Percentiles rank a stretch among this genome's conserved stretches.
These are phyloP conservation scores for Brienomyrus longianalis DNA, from an alignment of 2,113 vertebrate genomes.

Conservation along the genomic window DNA sequence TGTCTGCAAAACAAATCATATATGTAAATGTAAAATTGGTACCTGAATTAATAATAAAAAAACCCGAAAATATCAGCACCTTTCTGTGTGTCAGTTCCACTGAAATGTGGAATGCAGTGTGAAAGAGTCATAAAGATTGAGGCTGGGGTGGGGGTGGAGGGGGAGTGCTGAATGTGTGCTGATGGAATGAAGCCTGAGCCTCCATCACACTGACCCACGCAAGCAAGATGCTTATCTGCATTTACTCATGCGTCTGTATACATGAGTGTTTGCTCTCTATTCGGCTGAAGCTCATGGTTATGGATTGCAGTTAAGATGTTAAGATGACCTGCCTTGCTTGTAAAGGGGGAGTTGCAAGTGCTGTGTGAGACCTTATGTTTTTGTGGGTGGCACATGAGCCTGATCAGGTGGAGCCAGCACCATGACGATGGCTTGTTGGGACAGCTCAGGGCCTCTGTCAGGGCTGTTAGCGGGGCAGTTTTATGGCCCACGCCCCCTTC, in stretches of 20 bases:
- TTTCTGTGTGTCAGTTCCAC: neutral
- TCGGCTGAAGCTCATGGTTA: neutral
- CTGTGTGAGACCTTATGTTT: neutral
- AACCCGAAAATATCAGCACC: neutral
- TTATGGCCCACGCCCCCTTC: neutral
- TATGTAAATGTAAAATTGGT: neutral
- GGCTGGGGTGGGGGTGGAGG: no score
- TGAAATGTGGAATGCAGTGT: neutral
- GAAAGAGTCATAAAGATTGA: neutral
- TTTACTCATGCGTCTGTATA: neutral
- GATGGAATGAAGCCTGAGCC: neutral
- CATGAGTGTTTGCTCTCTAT: neutral
- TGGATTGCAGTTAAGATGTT: neutral
- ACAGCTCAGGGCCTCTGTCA: neutral
- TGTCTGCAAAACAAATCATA: neutral
- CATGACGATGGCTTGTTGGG: neutral
- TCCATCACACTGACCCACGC: neutral
- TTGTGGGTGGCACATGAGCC: neutral
- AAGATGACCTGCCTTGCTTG: neutral
- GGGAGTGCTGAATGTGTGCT: neutral
- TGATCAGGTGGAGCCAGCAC: neutral
- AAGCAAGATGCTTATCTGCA: neutral
- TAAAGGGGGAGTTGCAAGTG: neutral
- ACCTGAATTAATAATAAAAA: neutral
- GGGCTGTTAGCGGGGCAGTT: neutral